Evolutionary conservation across 2,888 invertebrate genomes (phyloP).

Genomic region (Acanthosepion pharaonis): DNA sequence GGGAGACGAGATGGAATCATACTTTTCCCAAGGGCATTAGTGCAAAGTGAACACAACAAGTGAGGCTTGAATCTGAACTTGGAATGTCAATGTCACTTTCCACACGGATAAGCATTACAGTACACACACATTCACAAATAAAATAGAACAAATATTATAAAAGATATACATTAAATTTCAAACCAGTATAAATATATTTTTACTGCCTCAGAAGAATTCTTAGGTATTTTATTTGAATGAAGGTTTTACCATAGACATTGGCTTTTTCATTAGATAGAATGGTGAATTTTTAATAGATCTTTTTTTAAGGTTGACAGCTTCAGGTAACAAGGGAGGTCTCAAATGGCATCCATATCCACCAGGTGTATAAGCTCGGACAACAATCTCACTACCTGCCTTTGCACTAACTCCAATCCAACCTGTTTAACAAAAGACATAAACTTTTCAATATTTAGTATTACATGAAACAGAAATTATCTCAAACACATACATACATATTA

Average conservation of each 20-base stretch:
- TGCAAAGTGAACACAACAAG: no score
- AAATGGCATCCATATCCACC: conserved; percentile 60
- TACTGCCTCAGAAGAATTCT: background rate
- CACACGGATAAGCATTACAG: no score
- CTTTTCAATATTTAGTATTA: conserved; percentile 37
- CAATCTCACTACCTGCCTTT: conserved; percentile 49
- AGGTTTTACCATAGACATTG: background rate
- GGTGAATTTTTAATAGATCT: conserved; percentile 54
- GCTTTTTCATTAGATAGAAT: conserved; percentile 52
- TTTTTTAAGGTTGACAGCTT: conserved; percentile 57
- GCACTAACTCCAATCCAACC: conserved; percentile 64
- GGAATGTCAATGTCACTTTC: no score
- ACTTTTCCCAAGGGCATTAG: no score
- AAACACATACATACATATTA: no score
- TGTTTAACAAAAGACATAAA: conserved; percentile 50
- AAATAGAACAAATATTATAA: background rate
- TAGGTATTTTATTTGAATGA: background rate
- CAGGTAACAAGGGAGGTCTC: conserved; percentile 60
- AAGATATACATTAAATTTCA: background rate
- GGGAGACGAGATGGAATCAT: no score
- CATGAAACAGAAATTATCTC: background rate
- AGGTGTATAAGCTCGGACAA: conserved; percentile 61
- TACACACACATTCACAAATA: no score
- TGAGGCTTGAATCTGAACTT: no score
- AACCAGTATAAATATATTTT: background rate